phyloP scores from a whole-genome alignment of 2,888 invertebrate species.

The Cephus rjabovi region DNA sequence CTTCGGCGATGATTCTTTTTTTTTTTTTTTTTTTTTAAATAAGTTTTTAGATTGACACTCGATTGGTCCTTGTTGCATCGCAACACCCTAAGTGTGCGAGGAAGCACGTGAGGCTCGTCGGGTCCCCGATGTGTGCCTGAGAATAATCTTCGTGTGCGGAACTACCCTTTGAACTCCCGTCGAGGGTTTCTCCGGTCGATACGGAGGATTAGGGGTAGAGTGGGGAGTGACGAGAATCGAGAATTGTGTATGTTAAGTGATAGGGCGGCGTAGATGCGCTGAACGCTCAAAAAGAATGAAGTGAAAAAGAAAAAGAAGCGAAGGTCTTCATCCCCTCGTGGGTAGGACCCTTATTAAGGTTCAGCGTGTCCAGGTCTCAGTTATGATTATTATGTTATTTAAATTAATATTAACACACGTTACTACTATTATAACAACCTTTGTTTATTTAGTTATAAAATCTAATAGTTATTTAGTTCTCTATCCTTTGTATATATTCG shows the following conservation, averaged over 20 bases:
- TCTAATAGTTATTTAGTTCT: slow-evolving; percentile 64
- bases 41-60: slow-evolving; percentile 1
- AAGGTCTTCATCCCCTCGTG: background rate
- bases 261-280: slow-evolving; percentile 1
- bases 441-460: slow-evolving; percentile 65
- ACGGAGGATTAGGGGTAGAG: background rate
- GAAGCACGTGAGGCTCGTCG: background rate
- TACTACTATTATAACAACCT: slow-evolving; percentile 60
- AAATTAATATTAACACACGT: slow-evolving; percentile 63
- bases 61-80: slow-evolving; percentile 22
- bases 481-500: slow-evolving; percentile 65
- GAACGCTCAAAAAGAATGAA: background rate
- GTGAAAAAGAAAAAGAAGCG: background rate
- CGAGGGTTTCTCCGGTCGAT: background rate
- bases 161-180: background rate
- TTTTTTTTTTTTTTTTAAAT: background rate
- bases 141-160: background rate
- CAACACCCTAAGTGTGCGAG: slow-evolving; percentile 6
- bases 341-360: background rate
- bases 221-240: background rate
- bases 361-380: slow-evolving; percentile 9
- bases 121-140: background rate
- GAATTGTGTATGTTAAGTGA: slow-evolving; percentile 3
- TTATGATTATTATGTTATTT: slow-evolving; percentile 60
- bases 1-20: slow-evolving; percentile 22